Conservation (phyloP, 2,797 vertebrate genomes). For the Tenualosa thibaudeaui region DNA sequence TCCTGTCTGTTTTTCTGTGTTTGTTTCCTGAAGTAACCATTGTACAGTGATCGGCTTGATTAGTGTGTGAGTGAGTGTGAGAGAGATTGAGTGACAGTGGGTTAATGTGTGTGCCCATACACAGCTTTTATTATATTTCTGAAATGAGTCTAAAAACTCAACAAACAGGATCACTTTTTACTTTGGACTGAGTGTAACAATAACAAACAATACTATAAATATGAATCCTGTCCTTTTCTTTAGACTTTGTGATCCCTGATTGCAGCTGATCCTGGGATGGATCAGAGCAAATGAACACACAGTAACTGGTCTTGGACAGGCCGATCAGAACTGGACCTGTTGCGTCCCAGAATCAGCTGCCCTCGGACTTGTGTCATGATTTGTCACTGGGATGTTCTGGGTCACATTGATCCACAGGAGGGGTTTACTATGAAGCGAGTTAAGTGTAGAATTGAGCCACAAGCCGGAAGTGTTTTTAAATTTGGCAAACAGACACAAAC, state of each 20-base stretch:
- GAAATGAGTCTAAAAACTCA: not conserved
- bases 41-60: not conserved
- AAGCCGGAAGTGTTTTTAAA: no score
- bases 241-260: not conserved
- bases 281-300: not conserved
- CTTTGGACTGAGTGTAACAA: not conserved
- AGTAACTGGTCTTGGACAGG: not conserved
- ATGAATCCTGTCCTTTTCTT: not conserved
- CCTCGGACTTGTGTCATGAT: not conserved
- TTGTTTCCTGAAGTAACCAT: not conserved
- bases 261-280: not conserved
- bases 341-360: not conserved
- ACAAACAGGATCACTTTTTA: not conserved
- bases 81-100: not conserved
- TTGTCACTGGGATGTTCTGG: not conserved
- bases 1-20: not conserved
- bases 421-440: no score
- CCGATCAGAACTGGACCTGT: not conserved
- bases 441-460: no score
- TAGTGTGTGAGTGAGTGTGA: not conserved
- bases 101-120: not conserved
- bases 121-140: slow-evolving; percentile 10
- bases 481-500: no score
- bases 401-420: not conserved
- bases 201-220: not conserved